These are phyloP conservation scores for Heteractis magnifica DNA, from an alignment of 92 coral and sea anemone species.

Conservation along the genomic window DNA sequence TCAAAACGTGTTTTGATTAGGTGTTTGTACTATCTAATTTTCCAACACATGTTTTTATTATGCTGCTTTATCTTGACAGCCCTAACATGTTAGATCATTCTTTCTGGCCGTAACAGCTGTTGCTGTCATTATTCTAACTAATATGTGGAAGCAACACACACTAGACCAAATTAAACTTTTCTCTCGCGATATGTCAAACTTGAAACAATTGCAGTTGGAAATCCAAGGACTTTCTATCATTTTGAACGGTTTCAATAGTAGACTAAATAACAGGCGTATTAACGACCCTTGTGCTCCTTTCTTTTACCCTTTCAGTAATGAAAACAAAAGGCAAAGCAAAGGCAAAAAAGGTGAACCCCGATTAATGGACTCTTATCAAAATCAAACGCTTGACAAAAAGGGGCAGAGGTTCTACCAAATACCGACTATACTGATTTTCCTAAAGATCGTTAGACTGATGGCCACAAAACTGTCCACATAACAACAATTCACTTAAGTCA, in stretches of 20 bases:
- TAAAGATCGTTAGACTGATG: constrained; percentile 17
- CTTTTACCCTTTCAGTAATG: constrained; percentile 9
- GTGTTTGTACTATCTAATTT: constrained; percentile 15
- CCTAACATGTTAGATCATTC: constrained; percentile 23
- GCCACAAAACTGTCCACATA: constrained; percentile 20
- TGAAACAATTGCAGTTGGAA: constrained; percentile 12
- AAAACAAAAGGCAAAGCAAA: constrained; percentile 5
- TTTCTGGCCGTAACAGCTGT: constrained; percentile 25
- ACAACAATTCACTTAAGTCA: constrained; percentile 24
- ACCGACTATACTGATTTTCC: constrained; percentile 11
- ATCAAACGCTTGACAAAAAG: neutral
- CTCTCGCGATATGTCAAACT: constrained; percentile 23
- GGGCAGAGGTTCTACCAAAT: constrained; percentile 11
- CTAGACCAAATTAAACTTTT: constrained; percentile 13
- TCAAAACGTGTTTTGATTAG: constrained; percentile 22
- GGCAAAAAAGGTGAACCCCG: neutral
- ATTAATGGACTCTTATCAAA: constrained; percentile 28
- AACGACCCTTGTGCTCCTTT: constrained; percentile 20
- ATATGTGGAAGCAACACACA: constrained; percentile 20
- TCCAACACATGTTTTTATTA: constrained; percentile 22
- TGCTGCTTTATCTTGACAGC: constrained; percentile 30
- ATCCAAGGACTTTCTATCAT: constrained; percentile 3
- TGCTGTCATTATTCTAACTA: constrained; percentile 24
- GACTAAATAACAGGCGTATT: constrained; percentile 28
- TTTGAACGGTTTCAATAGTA: constrained; percentile 17